Evolutionary conservation across 2,113 vertebrate species (phyloP).

Genomic region (Neotoma lepida): DNA sequence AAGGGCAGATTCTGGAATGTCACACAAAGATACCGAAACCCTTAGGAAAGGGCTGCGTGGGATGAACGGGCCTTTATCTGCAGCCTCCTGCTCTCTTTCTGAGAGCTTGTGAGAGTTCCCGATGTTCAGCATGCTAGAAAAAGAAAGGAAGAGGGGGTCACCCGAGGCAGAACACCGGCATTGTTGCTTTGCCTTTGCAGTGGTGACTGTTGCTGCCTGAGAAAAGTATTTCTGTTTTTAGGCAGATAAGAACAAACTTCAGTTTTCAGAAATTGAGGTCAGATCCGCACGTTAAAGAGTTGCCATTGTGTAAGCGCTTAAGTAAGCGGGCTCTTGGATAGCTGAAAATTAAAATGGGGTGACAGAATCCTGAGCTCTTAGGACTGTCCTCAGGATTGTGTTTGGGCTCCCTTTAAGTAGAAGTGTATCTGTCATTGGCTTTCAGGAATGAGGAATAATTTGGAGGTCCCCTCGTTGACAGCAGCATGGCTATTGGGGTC

Average conservation of each 20-base stretch:
- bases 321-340: conserved; percentile 21
- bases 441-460: conserved; percentile 10
- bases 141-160: conserved; percentile 30
- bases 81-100: conserved; percentile 41
- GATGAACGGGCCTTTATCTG: conserved; percentile 38
- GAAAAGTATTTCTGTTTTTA: conserved; percentile 63
- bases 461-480: background rate
- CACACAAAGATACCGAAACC: conserved; percentile 11
- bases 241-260: conserved; percentile 52
- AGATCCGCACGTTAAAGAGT: conserved; percentile 53
- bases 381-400: background rate
- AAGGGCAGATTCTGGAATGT: conserved; percentile 28
- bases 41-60: background rate
- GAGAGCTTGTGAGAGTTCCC: background rate
- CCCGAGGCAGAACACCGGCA: conserved; percentile 21
- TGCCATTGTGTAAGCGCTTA: conserved; percentile 2
- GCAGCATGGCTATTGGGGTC: background rate
- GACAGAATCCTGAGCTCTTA: background rate
- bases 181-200: conserved; percentile 21
- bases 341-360: background rate
- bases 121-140: background rate
- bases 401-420: conserved; percentile 9
- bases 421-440: conserved; percentile 1
- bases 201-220: background rate
- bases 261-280: conserved; percentile 58